Evolutionary conservation across 2,797 vertebrate species (phyloP), one percentile per base, ranked within the genome.

Genomic region (Podarcis siculus): DNA sequence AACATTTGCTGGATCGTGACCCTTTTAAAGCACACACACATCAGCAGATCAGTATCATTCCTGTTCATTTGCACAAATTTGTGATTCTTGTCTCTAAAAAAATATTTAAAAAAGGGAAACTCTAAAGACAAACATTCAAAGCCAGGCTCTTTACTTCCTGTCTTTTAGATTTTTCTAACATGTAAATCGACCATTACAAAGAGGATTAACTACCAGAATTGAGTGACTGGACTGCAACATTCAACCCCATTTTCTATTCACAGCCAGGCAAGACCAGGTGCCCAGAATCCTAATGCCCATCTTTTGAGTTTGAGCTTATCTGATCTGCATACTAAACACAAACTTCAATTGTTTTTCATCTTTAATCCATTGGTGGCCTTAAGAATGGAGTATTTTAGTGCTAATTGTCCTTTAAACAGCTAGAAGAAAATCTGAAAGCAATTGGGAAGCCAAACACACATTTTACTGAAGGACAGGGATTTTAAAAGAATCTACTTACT

Each of bases 151-250:
- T 94, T 93, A 95, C 97, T 97, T 98, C 97, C 97, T 97, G 95
- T 95, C 95, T 97, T 96, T 97, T 95, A 96, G 96, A 96, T 97
- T 96, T 67, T 96, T 97, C 97, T 96, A 96, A 97, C 97, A 97
- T 97, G 96, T 97, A 97, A 97, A 98, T 97, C 0, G 85, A 95
- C 95, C 85, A 0, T 95, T 95, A 97, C 96, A 98, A 97, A 97
- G 88, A 95, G 96, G 97, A 97, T 98, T 97, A 97, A 94, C 94
- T 94, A 93, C 88, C 93, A 95, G 95, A 96, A 97, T 92, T 95
- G 95, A 91, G 95, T 58, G 19, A 89, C 92, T 95, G 96, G 95
- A 96, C 94, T 94, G 94, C 95, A 93, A 90, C 92, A 96, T 97
- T 97, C 96, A 97, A 88, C 94, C 89, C 83, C 55, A 82, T 86